A percentile compares a stretch with the other conserved stretches of the same genome.
These are phyloP conservation scores for Sternotherus odoratus DNA, from an alignment of 2,797 vertebrate genomes.

Conservation along the genomic window DNA sequence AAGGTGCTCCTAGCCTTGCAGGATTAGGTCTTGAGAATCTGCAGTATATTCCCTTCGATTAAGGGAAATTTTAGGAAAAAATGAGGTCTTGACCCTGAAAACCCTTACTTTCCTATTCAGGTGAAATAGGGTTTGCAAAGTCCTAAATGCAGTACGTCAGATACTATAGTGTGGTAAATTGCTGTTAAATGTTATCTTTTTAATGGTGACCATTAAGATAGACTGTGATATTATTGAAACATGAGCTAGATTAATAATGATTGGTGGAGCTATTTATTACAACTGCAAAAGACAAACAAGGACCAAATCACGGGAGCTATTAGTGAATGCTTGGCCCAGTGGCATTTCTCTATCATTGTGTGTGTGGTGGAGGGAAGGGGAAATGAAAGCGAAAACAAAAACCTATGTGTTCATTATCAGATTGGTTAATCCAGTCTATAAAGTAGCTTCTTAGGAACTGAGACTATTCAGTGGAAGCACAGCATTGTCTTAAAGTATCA, in stretches of 20 bases:
- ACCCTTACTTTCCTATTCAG: background rate
- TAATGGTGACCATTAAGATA: constrained; percentile 26
- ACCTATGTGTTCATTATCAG: background rate
- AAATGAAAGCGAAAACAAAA: background rate
- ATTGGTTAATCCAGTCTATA: background rate
- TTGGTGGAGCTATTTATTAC: background rate
- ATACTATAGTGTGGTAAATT: background rate
- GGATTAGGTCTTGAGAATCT: background rate
- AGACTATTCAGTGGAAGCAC: background rate
- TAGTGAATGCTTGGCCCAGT: background rate
- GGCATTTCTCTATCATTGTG: background rate
- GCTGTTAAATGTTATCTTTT: constrained; percentile 35
- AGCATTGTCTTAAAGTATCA: background rate
- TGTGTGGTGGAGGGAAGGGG: background rate
- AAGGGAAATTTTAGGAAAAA: background rate
- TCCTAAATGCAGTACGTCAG: background rate
- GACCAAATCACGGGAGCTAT: background rate
- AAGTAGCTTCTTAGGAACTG: background rate
- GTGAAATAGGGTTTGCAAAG: background rate
- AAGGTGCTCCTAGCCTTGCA: background rate
- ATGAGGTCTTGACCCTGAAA: background rate
- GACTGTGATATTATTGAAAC: constrained; percentile 41
- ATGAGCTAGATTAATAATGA: constrained; percentile 30
- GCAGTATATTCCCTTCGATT: background rate
- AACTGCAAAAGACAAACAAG: background rate